Conservation (phyloP, 2,888 invertebrate species). For the Erannis defoliaria region DNA sequence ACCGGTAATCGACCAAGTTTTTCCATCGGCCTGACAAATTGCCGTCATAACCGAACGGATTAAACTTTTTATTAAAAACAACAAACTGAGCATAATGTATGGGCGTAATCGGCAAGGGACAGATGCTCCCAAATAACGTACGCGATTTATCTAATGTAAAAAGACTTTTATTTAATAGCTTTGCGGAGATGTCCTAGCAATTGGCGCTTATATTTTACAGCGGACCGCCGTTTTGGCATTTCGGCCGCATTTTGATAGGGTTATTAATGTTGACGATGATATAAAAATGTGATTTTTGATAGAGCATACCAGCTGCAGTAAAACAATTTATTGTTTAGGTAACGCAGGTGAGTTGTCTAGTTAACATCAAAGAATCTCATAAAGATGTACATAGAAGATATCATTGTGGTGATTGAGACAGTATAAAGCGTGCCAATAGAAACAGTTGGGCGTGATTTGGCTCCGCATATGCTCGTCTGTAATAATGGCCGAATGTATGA, state of each 20-base stretch:
- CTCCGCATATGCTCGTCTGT: conserved; percentile 41
- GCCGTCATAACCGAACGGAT: conserved; percentile 85
- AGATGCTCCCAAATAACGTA: conserved; percentile 84
- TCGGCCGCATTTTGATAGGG: conserved; percentile 75
- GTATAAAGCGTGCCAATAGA: conserved; percentile 72
- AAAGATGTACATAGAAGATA: conserved; percentile 59
- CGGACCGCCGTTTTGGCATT: conserved; percentile 76
- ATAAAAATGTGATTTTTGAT: conserved; percentile 81
- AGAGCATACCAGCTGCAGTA: conserved; percentile 69
- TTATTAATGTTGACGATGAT: conserved; percentile 77
- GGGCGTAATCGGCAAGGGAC: conserved; percentile 84
- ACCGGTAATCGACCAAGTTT: conserved; percentile 83
- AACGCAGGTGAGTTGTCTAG: conserved; percentile 60
- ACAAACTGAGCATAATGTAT: conserved; percentile 86
- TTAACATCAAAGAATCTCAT: conserved; percentile 35
- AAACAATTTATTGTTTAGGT: conserved; percentile 72
- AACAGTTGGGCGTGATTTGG: conserved; percentile 73
- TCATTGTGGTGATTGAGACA: conserved; percentile 63
- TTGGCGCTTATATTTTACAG: conserved; percentile 80
- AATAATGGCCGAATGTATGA: conserved; percentile 56
- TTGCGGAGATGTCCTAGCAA: conserved; percentile 80
- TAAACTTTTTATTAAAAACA: conserved; percentile 87
- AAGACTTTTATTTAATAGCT: conserved; percentile 86
- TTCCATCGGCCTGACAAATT: conserved; percentile 85
- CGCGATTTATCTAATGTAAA: conserved; percentile 86